Base-by-base conservation (phyloP, 2,797 vertebrate species). In the Microcaecilia unicolor region DNA sequence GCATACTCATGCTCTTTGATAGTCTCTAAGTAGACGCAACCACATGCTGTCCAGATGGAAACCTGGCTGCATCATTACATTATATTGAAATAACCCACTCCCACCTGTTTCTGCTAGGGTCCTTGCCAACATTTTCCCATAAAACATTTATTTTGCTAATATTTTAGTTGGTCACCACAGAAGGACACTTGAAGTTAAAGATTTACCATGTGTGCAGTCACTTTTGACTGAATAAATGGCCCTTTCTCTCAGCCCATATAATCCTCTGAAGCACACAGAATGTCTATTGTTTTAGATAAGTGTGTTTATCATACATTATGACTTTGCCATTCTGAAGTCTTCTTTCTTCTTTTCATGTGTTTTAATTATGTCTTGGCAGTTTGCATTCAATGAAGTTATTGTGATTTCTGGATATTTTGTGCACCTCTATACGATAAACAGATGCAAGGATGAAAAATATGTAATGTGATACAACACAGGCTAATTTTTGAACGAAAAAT, bases 71-170 rank as follows among this genome's bases (percentile, higher is more conserved):
- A 87, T 90, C 88, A 89, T 88, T 86, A 86, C 71, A 82, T 84
- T 89, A 89, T 86, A 90, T 84, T 91, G 81, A 87, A 92, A 94
- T 91, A 88, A 87, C 85, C 86, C 84, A 84, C 83, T 86, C 80
- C 89, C 92, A 93, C 88, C 91, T 94, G 92, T 91, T 89, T 85
- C 69, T 61, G 60, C 65, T 60, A 57, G 74, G 70, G 73, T 51
- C 69, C 37, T 72, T 87, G 89, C 87, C 89, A 93, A 87, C 78
- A 58, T 76, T 87, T 78, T 73, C 84, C 76, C 80, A 87, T 90
- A 87, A 92, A 89, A 84, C 75, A 65, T 76, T 84, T 83, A 81
- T 85, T 83, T 82, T 80, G 72, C 79, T 82, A 84, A 85, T 81
- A 80, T 85, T 74, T 77, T 75, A 67, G 71, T 78, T 75, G 81